Evolutionary conservation across 2,888 invertebrate genomes (phyloP), one percentile per base, ranked within the genome.

Genomic region (Cenopis cana): DNA sequence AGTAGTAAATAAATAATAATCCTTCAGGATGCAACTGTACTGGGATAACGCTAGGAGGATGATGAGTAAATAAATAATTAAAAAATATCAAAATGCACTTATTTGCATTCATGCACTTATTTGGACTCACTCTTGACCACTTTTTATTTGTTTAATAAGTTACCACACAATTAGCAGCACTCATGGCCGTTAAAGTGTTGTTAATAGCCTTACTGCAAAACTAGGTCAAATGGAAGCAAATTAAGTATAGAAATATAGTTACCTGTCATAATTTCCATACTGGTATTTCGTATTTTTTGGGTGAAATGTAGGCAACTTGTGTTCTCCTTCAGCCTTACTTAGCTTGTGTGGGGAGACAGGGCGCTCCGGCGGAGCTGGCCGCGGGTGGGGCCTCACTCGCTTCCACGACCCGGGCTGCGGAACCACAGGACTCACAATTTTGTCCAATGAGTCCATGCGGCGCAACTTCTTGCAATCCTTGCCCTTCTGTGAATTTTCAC

Each of bases 231-330:
- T 54, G 38, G 10, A 66, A 33, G 54, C 52, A 36, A 41, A 38
- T 29, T 3, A 17, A 5, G 0, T 33, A 24, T 24, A 24, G 41
- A 41, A 59, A 59, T 60, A 60, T 46, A 46, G 59, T 79, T 82
- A 95, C 91, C 98, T 96, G 87, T 98, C 97, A 90, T 99, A 99
- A 91, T 99, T 99, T 69, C 99, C 99, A 93, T 97, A 98, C 82
- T 98, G 97, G 92, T 98, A 99, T 84, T 95, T 95, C 72, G 95
- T 95, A 85, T 97, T 96, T 85, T 97, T 97, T 24, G 95, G 94
- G 79, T 96, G 95, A 89, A 97, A 97, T 73, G 94, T 95, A 11
- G 96, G 96, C 78, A 94, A 81, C 77, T 93, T 90, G 70, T 92
- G 89, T 68, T 93, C 90, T 73, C 84, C 90, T 78, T 91, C 89